Base-by-base conservation (phyloP, 53 echinoderm and acorn worm species). In the Paracentrotus lividus region DNA sequence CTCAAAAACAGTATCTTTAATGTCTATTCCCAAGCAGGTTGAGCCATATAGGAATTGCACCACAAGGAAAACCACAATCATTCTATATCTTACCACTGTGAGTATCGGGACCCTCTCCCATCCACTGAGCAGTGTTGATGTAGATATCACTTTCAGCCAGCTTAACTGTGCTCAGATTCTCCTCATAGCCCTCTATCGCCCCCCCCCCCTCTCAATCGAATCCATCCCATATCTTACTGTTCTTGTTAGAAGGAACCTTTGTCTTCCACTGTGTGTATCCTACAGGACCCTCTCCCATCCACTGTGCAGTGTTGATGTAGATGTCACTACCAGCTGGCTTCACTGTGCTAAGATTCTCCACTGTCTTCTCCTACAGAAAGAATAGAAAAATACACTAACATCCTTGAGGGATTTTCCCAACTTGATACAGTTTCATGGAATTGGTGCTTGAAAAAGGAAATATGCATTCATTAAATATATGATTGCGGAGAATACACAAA, bases 71-170 rank as follows among this genome's bases (percentile, higher is more conserved):
- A n/a, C n/a, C n/a, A n/a, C n/a, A n/a, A n/a, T n/a, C n/a, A n/a
- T n/a, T n/a, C n/a, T n/a, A n/a, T n/a, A n/a, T n/a, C n/a, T n/a
- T n/a, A n/a, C 98, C 98, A 98, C 23, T 90, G 51, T 20, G 76
- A 76, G 90, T 98, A 98, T 23, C 90, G 20, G 84, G 32, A 10
- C 90, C 90, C 54, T 69, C 44, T 87, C 86, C 93, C 60, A 98
- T 53, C 98, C 98, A 98, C 56, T 95, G 94, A 29, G 94, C 55
- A 2, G 96, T 95, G 76, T 96, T 97, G 90, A 97, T 93, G 94
- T 98, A 97, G n/a, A 98, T 97, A 81, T 98, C 98, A 84, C 94
- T 95, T 0, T 97, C 98, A 23, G 94, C 96, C 5, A 97, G 97
- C 45, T 97, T 98, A 58, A 98, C 96, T 0, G 92, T 97, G 87